phyloP scores from a whole-genome alignment of 2,888 invertebrate species.

The Sturmia bella region DNA sequence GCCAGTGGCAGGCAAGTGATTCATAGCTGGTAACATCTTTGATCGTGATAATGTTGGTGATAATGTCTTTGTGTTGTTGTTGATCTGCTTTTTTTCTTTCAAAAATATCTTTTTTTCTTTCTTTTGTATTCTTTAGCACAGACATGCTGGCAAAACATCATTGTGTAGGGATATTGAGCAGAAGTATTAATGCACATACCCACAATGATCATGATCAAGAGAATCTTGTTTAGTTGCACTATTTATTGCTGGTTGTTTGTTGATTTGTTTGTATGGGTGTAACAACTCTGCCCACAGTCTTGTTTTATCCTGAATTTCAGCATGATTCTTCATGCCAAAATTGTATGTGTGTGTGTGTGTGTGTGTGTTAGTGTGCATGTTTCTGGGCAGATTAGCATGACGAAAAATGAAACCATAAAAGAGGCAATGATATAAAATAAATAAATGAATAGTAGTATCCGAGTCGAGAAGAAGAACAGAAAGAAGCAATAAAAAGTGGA shows the following conservation, averaged over 20 bases:
- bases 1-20: constrained; percentile 50
- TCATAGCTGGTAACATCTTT: constrained; percentile 54
- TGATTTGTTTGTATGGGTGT: constrained; percentile 41
- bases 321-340: not conserved
- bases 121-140: constrained; percentile 10
- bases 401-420: constrained; percentile 32
- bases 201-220: constrained; percentile 46
- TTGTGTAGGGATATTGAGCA: constrained; percentile 3
- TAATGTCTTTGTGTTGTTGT: constrained; percentile 64
- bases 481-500: constrained; percentile 62
- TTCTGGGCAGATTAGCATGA: constrained; percentile 52
- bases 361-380: constrained; percentile 35
- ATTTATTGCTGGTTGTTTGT: constrained; percentile 9
- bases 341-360: not conserved
- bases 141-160: constrained; percentile 10
- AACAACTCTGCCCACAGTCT: constrained; percentile 30
- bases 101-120: constrained; percentile 3
- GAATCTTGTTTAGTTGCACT: constrained; percentile 59
- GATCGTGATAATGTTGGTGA: constrained; percentile 65
- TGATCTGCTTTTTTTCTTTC: constrained; percentile 38
- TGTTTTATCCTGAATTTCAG: constrained; percentile 40
- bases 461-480: not conserved
- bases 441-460: constrained; percentile 10
- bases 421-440: constrained; percentile 26
- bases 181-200: not conserved